A percentile compares a stretch with the other conserved stretches of the same genome.
Conservation (phyloP, 2,113 vertebrate species). For the Forbesichthys agassizii region DNA sequence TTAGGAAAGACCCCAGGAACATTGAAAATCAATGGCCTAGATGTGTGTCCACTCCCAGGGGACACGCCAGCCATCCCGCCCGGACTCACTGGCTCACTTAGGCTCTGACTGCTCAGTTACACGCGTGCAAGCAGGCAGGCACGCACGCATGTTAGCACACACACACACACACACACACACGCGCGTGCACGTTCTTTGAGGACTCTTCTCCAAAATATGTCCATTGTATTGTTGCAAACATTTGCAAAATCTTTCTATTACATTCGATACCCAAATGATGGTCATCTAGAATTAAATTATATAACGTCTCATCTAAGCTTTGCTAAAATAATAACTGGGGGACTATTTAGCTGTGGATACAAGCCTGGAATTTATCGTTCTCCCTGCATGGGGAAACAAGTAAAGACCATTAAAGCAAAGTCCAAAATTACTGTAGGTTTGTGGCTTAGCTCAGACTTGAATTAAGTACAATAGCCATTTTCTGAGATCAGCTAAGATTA, state of each 20-base stretch:
- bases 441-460: neutral
- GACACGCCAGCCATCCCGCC: slow-evolving; percentile 29
- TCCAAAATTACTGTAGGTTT: neutral
- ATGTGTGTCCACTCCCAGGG: slow-evolving; percentile 33
- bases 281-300: no score
- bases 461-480: neutral
- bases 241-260: no score
- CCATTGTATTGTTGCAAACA: no score
- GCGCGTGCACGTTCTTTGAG: neutral
- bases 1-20: slow-evolving; percentile 43
- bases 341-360: no score
- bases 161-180: slow-evolving; percentile 1
- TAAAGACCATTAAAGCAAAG: neutral
- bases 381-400: neutral
- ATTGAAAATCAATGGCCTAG: slow-evolving; percentile 66
- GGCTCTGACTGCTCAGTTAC: slow-evolving; percentile 23
- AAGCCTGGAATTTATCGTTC: no score
- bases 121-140: slow-evolving; percentile 6
- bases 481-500: neutral
- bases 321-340: no score
- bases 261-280: no score
- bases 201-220: no score
- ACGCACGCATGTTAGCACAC: slow-evolving; percentile 2
- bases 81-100: slow-evolving; percentile 22
- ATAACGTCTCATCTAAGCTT: no score